Evolutionary conservation across 1,140 invertebrate genomes (phyloP).

Genomic region (Drosophila hydei): DNA sequence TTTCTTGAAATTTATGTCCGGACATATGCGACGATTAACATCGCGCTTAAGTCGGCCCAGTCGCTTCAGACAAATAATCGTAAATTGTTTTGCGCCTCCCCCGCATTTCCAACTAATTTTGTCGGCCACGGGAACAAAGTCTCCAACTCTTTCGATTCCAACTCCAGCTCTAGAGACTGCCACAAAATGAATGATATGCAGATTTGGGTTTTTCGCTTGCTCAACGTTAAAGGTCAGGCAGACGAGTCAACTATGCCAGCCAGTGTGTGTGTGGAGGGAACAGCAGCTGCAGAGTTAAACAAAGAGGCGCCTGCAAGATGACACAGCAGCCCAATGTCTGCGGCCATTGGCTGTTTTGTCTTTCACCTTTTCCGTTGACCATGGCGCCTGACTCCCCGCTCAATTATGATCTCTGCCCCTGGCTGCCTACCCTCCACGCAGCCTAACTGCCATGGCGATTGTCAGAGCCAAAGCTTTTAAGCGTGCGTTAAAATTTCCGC

Average conservation of each 20-base stretch:
- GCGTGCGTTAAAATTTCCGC: slow-evolving; percentile 42
- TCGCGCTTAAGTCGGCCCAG: slow-evolving; percentile 6
- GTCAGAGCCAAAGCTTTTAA: slow-evolving; percentile 38
- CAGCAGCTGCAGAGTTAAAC: slow-evolving; percentile 31
- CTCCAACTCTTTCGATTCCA: background rate
- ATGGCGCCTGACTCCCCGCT: slow-evolving; percentile 52
- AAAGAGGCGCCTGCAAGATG: slow-evolving; percentile 74
- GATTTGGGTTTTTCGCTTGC: slow-evolving; percentile 48
- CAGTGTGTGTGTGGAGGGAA: background rate
- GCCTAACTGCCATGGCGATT: slow-evolving; percentile 16
- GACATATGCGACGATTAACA: slow-evolving; percentile 48
- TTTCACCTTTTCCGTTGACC: slow-evolving; percentile 69
- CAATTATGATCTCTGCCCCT: background rate
- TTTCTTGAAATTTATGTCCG: slow-evolving; percentile 66
- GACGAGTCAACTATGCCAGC: slow-evolving; percentile 35
- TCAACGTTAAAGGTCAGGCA: slow-evolving; percentile 74
- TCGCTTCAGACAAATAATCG: slow-evolving; percentile 64
- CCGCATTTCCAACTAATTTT: slow-evolving; percentile 53
- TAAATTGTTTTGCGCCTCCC: slow-evolving; percentile 64
- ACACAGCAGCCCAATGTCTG: slow-evolving; percentile 59
- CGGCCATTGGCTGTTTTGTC: slow-evolving; percentile 46
- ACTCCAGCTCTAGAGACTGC: slow-evolving; percentile 8
- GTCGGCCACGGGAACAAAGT: slow-evolving; percentile 21
- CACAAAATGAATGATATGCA: slow-evolving; percentile 73
- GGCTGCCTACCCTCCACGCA: background rate